Percentiles rank a stretch among this genome's conserved stretches.
Evolutionary conservation across 2,113 vertebrate genomes (phyloP).

Genomic region (Eclectus roratus): DNA sequence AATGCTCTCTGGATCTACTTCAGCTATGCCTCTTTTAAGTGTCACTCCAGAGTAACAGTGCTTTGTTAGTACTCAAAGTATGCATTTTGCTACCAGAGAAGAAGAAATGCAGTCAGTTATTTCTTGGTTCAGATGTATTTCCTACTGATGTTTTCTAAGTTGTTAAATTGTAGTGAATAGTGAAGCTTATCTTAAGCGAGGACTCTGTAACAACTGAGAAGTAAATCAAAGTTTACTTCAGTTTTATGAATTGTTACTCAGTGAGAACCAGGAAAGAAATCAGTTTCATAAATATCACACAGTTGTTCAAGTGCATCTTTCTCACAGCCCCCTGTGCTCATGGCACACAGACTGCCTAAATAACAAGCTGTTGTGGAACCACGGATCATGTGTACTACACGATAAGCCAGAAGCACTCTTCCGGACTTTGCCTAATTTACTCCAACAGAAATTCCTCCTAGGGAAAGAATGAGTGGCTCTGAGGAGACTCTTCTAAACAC

Average conservation of each 20-base stretch:
- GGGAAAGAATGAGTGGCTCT: neutral
- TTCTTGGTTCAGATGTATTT: neutral
- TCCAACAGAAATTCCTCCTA: neutral
- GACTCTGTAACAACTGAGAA: neutral
- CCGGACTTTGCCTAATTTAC: neutral
- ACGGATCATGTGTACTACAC: neutral
- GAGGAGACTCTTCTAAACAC: neutral
- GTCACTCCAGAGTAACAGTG: neutral
- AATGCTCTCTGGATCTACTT: neutral
- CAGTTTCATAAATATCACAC: neutral
- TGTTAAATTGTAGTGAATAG: neutral
- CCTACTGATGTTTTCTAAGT: neutral
- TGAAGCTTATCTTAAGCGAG: neutral
- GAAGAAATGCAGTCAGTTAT: neutral
- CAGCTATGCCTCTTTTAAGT: neutral
- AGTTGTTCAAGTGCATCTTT: neutral
- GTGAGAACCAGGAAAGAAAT: neutral
- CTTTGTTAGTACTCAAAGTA: neutral
- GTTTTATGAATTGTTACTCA: neutral
- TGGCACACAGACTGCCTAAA: neutral
- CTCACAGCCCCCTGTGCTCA: accelerated
- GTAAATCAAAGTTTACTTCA: neutral
- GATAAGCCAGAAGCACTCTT: neutral
- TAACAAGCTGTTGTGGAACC: neutral
- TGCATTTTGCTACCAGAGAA: neutral